These are phyloP conservation scores for Temnothorax unifasciatus DNA, from an alignment of 2,888 invertebrate genomes.

Conservation along the genomic window DNA sequence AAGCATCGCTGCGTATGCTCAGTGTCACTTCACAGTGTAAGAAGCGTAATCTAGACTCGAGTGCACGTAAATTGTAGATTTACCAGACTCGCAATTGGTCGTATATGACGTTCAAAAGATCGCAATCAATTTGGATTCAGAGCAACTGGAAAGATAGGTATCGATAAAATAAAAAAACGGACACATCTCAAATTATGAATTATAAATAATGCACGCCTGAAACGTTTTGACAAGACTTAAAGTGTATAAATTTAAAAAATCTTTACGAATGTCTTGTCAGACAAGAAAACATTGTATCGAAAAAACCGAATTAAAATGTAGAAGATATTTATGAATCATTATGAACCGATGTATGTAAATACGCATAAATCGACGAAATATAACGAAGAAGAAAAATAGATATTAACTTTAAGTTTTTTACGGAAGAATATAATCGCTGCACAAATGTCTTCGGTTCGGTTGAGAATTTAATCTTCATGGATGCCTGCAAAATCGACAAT, in stretches of 20 bases:
- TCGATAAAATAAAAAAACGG: background rate
- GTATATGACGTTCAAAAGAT: background rate
- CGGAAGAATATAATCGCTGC: background rate
- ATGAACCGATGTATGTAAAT: background rate
- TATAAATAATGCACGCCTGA: background rate
- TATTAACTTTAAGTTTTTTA: background rate
- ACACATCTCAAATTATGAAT: background rate
- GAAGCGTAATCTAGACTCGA: background rate
- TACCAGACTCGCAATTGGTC: background rate
- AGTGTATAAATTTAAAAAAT: background rate
- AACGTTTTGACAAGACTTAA: background rate
- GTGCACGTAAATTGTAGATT: background rate
- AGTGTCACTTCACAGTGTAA: constrained; percentile 4
- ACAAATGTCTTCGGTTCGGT: background rate
- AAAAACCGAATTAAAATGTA: background rate
- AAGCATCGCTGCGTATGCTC: background rate
- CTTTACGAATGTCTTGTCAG: background rate
- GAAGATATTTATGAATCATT: background rate
- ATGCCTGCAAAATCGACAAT: background rate
- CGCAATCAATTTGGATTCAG: background rate
- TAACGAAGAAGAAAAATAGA: background rate
- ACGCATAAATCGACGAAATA: background rate
- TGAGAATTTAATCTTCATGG: background rate
- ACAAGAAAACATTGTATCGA: background rate
- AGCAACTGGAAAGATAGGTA: constrained; percentile 19